Conservation (phyloP, 2,888 invertebrate genomes). For the Eristalinus aeneus region DNA sequence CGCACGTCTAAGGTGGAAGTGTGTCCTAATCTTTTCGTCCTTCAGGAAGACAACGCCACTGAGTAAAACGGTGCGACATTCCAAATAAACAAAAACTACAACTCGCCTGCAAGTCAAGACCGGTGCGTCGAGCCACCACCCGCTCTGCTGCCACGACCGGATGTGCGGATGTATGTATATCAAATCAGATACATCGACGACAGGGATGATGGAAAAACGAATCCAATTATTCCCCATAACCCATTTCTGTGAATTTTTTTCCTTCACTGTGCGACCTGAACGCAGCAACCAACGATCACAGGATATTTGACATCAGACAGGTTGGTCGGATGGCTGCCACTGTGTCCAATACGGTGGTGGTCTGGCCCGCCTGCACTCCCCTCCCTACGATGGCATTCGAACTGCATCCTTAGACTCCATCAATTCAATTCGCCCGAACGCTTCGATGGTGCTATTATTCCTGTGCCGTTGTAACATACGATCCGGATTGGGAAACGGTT, state of each 20-base stretch:
- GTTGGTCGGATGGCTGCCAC: slow-evolving; percentile 49
- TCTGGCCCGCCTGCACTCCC: neutral
- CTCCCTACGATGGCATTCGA: slow-evolving; percentile 9
- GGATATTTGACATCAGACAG: slow-evolving; percentile 67
- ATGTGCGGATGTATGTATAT: slow-evolving; percentile 8
- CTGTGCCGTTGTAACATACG: slow-evolving; percentile 39
- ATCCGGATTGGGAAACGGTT: slow-evolving; percentile 49
- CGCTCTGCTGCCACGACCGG: neutral
- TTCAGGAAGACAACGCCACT: slow-evolving; percentile 1
- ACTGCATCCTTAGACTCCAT: slow-evolving; percentile 64
- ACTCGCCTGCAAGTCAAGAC: neutral
- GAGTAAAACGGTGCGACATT: slow-evolving; percentile 15
- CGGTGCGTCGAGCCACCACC: neutral
- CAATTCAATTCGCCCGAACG: slow-evolving; percentile 61
- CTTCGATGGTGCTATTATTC: slow-evolving; percentile 61
- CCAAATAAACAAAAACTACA: slow-evolving; percentile 1
- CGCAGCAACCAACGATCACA: slow-evolving; percentile 61
- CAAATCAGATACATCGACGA: slow-evolving; percentile 57
- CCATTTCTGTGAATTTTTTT: slow-evolving; percentile 37
- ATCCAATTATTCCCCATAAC: slow-evolving; percentile 61
- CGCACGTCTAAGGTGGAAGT: slow-evolving; percentile 9
- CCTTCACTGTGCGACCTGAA: slow-evolving; percentile 9
- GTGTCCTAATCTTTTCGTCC: slow-evolving; percentile 31
- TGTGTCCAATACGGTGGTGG: neutral
- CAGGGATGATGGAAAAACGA: slow-evolving; percentile 60